Evolutionary conservation across 2,113 vertebrate species (phyloP).

Genomic region (Apteryx mantelli): DNA sequence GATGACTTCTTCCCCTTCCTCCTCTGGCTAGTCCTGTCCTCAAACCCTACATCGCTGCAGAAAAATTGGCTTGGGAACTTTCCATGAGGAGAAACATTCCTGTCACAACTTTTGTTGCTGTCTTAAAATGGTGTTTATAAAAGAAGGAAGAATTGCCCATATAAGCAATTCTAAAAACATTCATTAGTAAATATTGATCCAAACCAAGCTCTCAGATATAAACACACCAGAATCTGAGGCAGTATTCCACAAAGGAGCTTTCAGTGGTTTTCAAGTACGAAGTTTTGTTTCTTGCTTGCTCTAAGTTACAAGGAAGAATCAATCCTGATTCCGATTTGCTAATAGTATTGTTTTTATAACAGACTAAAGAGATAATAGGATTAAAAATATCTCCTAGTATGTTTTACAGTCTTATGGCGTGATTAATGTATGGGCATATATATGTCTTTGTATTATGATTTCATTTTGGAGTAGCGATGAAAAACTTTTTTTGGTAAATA

Average conservation of each 20-base stretch:
- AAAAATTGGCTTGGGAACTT: not conserved
- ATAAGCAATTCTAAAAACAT: constrained; percentile 22
- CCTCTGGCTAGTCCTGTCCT: not conserved
- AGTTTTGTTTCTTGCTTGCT: not conserved
- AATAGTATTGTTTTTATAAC: not conserved
- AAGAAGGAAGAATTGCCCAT: not conserved
- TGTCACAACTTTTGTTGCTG: not conserved
- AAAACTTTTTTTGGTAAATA: not conserved
- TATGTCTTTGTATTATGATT: not conserved
- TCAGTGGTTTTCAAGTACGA: not conserved
- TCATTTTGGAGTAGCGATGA: not conserved
- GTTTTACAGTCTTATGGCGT: not conserved
- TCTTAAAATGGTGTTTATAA: not conserved
- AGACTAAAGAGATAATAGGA: not conserved
- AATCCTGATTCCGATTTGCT: not conserved
- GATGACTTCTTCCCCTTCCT: not conserved
- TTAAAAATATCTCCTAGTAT: not conserved
- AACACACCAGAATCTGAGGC: not conserved
- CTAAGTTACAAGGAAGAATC: not conserved
- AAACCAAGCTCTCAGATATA: not conserved
- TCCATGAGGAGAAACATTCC: not conserved
- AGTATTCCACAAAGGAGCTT: not conserved
- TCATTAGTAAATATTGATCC: constrained; percentile 27
- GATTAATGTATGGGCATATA: not conserved
- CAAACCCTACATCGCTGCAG: not conserved